Conservation (phyloP, 2,797 vertebrate genomes). For the Pangasius macronema region DNA sequence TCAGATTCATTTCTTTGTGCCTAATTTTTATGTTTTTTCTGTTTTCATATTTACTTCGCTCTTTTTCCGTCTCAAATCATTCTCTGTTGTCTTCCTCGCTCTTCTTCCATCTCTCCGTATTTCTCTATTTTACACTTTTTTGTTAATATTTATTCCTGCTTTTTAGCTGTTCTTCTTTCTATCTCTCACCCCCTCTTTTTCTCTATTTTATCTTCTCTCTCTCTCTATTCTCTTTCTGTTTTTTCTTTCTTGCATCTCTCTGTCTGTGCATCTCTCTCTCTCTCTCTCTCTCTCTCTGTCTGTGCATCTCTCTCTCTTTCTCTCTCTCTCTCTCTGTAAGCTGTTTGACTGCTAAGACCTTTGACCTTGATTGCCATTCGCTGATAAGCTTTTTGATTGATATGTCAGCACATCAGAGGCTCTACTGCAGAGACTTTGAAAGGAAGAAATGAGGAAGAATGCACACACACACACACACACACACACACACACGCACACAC, state of each 20-base stretch:
- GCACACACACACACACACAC: background rate
- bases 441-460: conserved; percentile 8
- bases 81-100: background rate
- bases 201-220: background rate
- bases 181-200: background rate
- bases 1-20: background rate
- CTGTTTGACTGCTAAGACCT: background rate
- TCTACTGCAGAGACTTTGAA: conserved; percentile 4
- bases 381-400: conserved; percentile 38
- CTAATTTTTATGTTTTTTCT: background rate
- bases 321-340: background rate
- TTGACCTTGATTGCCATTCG: conserved; percentile 26
- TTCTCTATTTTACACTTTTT: background rate
- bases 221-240: background rate
- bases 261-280: too few relatives aligned
- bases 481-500: conserved; percentile 17
- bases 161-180: background rate
- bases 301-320: background rate
- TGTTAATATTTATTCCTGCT: background rate
- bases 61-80: background rate
- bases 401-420: conserved; percentile 25
- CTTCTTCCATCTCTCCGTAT: background rate
- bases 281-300: too few relatives aligned
- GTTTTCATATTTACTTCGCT: too few relatives aligned
- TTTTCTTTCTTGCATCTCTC: background rate